Conservation (phyloP, 2,888 invertebrate species). For the Pelosia muscerda region DNA sequence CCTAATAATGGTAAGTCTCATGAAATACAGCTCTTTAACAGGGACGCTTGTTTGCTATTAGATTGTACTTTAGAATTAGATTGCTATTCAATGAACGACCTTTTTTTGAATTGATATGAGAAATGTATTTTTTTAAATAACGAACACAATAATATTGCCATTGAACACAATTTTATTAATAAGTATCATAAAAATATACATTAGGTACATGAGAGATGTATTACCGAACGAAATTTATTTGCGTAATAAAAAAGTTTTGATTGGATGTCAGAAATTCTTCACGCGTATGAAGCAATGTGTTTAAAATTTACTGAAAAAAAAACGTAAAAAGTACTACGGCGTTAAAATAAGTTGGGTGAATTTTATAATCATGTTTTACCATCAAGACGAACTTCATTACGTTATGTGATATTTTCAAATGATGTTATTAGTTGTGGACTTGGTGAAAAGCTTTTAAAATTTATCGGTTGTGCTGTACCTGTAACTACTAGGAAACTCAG, state of each 20-base stretch:
- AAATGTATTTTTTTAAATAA: no score
- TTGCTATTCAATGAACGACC: background rate
- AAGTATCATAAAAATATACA: background rate
- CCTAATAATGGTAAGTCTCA: background rate
- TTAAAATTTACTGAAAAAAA: background rate
- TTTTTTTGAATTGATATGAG: background rate
- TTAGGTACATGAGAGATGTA: background rate
- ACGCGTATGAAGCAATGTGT: constrained; percentile 1
- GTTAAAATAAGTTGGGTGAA: background rate
- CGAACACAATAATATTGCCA: background rate
- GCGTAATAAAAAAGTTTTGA: constrained; percentile 4
- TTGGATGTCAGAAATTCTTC: constrained; percentile 4
- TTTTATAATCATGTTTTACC: constrained; percentile 10
- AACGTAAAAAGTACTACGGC: background rate
- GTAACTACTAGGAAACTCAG: constrained; percentile 20
- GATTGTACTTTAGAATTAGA: background rate
- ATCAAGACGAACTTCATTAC: background rate
- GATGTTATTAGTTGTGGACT: constrained; percentile 7
- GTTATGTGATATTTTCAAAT: constrained; percentile 5
- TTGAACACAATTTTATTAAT: background rate
- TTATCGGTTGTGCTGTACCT: background rate
- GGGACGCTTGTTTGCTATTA: background rate
- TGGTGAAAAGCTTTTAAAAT: constrained; percentile 13
- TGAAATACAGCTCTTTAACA: background rate
- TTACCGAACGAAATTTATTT: background rate